Evolutionary conservation across 2,888 invertebrate genomes (phyloP).

Genomic region (Aspidapion aeneum): DNA sequence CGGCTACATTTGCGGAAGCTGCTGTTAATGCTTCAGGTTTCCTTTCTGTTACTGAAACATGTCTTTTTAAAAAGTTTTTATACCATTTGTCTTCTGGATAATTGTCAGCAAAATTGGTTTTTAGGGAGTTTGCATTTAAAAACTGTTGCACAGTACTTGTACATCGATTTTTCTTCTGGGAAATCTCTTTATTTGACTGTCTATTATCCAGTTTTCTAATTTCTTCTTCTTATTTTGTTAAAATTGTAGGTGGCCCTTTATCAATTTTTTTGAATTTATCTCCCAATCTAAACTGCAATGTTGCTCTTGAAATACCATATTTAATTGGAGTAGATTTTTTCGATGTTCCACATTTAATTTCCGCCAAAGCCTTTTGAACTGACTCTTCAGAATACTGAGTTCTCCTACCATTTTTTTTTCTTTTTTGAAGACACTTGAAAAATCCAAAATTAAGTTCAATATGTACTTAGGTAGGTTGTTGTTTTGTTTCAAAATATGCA

Average conservation of each 20-base stretch:
- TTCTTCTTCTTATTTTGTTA: constrained; percentile 4
- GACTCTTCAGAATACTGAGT: constrained; percentile 10
- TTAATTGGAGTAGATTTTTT: constrained; percentile 10
- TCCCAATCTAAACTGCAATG: constrained; percentile 23
- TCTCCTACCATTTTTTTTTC: not conserved
- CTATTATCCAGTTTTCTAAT: not conserved
- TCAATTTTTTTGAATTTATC: too few relatives aligned
- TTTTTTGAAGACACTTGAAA: not conserved
- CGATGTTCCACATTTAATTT: constrained; percentile 8
- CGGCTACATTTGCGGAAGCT: constrained; percentile 12
- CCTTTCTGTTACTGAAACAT: constrained; percentile 2
- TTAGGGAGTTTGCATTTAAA: constrained; percentile 4
- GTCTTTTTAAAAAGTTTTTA: constrained; percentile 10
- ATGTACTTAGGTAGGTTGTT: not conserved
- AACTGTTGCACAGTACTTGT: constrained; percentile 5
- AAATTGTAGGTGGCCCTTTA: constrained; percentile 18
- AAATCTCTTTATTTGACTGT: constrained; percentile 6
- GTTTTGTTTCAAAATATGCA: not conserved
- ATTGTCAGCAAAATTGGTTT: constrained; percentile 17
- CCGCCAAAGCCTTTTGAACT: constrained; percentile 10
- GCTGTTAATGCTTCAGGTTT: constrained; percentile 13
- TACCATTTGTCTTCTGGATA: constrained; percentile 19
- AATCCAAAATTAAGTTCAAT: not conserved
- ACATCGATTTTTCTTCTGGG: constrained; percentile 1
- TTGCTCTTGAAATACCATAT: constrained; percentile 5